Percentiles rank a stretch among this genome's conserved stretches.
Conservation (phyloP, 2,113 vertebrate species). For the Danionella cerebrum region DNA sequence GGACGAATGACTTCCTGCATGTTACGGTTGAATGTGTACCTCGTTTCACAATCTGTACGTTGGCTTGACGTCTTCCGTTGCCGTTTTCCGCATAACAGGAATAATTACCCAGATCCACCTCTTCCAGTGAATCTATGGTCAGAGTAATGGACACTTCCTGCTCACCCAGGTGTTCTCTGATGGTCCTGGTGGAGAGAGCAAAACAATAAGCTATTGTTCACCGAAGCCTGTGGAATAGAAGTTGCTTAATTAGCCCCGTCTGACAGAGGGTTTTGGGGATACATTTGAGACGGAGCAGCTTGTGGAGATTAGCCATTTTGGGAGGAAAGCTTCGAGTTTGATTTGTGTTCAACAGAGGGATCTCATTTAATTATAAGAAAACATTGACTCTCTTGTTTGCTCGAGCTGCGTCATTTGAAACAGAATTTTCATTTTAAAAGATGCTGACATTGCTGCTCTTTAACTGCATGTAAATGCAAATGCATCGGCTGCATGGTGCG, state of each 20-base stretch:
- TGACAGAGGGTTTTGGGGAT: background rate
- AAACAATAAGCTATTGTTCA: constrained; percentile 5
- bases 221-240: background rate
- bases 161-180: constrained; percentile 92
- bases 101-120: constrained; percentile 93
- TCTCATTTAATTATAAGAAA: constrained; percentile 1
- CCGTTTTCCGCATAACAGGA: constrained; percentile 96
- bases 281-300: background rate
- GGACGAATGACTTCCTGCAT: background rate
- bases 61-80: constrained; percentile 86
- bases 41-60: constrained; percentile 83
- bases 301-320: constrained; percentile 1
- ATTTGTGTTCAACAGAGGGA: background rate
- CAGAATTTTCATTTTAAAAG: constrained; percentile 16
- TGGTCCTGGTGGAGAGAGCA: constrained; percentile 68
- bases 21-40: constrained; percentile 55
- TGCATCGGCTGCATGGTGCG: background rate
- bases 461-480: constrained; percentile 32
- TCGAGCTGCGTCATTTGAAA: constrained; percentile 21
- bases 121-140: constrained; percentile 88
- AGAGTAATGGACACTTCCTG: constrained; percentile 94
- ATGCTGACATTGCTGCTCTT: constrained; percentile 23
- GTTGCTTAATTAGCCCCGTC: background rate
- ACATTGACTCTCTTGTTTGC: constrained; percentile 10
- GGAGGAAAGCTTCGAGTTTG: background rate